These are phyloP conservation scores for Sander vitreus DNA, from an alignment of 2,113 vertebrate genomes.

Conservation along the genomic window DNA sequence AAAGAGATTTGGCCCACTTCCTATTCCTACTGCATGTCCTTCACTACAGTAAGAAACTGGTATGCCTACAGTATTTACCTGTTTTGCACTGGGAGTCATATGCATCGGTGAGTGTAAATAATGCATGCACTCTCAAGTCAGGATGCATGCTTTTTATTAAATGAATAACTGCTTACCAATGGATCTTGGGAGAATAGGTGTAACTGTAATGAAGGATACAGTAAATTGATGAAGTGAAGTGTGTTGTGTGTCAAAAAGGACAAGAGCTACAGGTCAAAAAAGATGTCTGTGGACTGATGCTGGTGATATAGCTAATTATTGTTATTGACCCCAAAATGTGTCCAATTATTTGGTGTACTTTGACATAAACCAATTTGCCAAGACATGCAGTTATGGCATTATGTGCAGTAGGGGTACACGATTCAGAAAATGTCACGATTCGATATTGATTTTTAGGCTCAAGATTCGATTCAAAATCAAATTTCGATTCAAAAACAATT, in stretches of 20 bases:
- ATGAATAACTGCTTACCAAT: background rate
- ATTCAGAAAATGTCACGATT: no score
- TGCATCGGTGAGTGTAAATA: slow-evolving; percentile 2
- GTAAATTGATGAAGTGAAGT: background rate
- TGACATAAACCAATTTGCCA: background rate
- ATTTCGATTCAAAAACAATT: no score
- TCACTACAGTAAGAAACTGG: background rate
- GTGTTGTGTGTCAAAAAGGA: background rate
- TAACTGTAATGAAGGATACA: background rate
- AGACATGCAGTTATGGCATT: background rate
- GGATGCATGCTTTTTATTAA: background rate
- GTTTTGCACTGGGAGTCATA: slow-evolving; percentile 2
- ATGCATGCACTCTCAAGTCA: background rate
- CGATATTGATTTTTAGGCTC: no score
- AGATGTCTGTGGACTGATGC: no score
- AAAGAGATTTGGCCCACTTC: background rate
- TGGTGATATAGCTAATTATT: no score
- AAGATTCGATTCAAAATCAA: no score
- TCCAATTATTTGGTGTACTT: background rate
- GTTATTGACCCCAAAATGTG: background rate
- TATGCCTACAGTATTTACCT: background rate
- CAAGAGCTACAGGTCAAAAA: background rate
- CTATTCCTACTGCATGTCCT: background rate
- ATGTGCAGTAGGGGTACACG: background rate
- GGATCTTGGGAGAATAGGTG: background rate